phyloP scores from a whole-genome alignment of 2,797 vertebrate species.

The Epinephelus coioides region DNA sequence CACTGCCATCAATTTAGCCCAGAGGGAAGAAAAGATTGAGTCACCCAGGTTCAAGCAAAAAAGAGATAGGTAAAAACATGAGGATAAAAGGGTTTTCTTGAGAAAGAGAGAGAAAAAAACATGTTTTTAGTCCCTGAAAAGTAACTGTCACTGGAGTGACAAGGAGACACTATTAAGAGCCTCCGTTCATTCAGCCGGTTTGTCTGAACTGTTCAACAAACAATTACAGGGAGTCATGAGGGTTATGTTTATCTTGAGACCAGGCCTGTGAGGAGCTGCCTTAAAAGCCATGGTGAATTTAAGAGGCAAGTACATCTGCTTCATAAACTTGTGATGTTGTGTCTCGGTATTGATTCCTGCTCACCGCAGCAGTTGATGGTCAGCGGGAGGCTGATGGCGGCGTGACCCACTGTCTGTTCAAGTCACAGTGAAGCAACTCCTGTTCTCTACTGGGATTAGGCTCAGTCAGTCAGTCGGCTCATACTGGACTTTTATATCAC shows the following conservation, averaged over 20 bases:
- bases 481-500: not conserved
- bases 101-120: constrained; percentile 73
- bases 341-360: constrained; percentile 84
- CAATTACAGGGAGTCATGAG: constrained; percentile 74
- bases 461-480: not conserved
- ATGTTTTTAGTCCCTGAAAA: constrained; percentile 77
- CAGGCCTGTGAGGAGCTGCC: constrained; percentile 60
- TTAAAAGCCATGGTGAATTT: constrained; percentile 77
- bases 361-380: constrained; percentile 78
- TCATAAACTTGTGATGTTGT: constrained; percentile 69
- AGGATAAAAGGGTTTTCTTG: constrained; percentile 78
- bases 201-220: constrained; percentile 77
- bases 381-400: constrained; percentile 81
- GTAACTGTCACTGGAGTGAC: constrained; percentile 83
- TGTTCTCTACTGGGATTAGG: constrained; percentile 11
- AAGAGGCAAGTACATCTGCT: constrained; percentile 69
- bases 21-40: constrained; percentile 81
- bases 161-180: constrained; percentile 79
- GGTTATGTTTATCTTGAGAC: constrained; percentile 85
- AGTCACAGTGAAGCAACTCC: constrained; percentile 37
- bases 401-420: constrained; percentile 76
- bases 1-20: constrained; percentile 84
- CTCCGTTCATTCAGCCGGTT: constrained; percentile 78
- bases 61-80: constrained; percentile 75
- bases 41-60: constrained; percentile 82